Percentiles rank a stretch among this genome's conserved stretches.
Conservation (phyloP, 2,113 vertebrate species). For the Micromys minutus region DNA sequence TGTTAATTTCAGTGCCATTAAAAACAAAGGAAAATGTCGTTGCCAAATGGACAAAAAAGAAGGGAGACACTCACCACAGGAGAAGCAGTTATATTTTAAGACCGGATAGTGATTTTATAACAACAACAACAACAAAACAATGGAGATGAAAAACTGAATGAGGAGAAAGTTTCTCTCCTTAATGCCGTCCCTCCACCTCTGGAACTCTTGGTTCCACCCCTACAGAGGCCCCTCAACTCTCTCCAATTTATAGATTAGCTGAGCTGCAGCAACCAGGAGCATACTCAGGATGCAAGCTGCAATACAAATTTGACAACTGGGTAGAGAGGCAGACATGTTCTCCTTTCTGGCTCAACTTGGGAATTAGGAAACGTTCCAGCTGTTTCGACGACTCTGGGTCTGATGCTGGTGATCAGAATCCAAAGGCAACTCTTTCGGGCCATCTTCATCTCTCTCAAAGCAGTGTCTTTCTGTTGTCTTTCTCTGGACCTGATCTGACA, state of each 20-base stretch:
- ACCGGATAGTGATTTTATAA: conserved; percentile 16
- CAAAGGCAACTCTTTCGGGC: background rate
- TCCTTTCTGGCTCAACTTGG: conserved; percentile 66
- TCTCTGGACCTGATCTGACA: background rate
- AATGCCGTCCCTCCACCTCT: conserved; percentile 19
- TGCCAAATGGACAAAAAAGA: conserved; percentile 64
- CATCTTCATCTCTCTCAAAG: background rate
- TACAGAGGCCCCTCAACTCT: conserved; percentile 47
- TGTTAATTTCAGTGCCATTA: conserved; percentile 73
- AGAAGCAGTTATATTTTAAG: conserved; percentile 73
- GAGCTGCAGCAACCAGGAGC: conserved; percentile 37
- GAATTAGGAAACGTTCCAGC: conserved; percentile 31
- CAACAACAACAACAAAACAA: background rate
- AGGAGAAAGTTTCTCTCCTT: conserved; percentile 39
- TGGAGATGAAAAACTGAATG: conserved; percentile 45
- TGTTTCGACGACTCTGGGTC: background rate
- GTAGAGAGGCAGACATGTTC: conserved; percentile 57
- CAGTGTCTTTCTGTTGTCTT: no score
- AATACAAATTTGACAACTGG: conserved; percentile 67
- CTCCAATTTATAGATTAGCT: conserved; percentile 61
- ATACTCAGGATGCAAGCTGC: conserved; percentile 64
- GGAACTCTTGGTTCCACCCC: conserved; percentile 14
- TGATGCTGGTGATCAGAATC: background rate
- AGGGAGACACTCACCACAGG: conserved; percentile 32
- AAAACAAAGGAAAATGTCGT: conserved; percentile 73